Percentiles rank a stretch among this genome's conserved stretches.
Evolutionary conservation across 2,113 vertebrate genomes (phyloP).

Genomic region (Campylomormyrus numenius): DNA sequence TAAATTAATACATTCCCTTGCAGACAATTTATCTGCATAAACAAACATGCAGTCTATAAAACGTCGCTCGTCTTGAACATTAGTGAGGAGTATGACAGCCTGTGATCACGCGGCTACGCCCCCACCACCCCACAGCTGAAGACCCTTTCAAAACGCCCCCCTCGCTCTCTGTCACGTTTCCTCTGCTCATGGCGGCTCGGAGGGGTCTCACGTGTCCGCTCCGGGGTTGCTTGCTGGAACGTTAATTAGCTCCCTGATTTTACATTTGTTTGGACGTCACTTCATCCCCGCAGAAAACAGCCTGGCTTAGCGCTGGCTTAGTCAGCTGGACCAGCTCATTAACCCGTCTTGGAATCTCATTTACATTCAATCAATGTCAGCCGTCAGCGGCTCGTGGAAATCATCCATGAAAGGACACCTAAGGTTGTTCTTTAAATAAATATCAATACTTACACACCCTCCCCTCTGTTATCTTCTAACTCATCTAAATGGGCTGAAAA

Average conservation of each 20-base stretch:
- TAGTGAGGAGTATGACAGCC: background rate
- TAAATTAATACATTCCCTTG: background rate
- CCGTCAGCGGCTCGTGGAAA: background rate
- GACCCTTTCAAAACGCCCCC: background rate
- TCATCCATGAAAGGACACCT: background rate
- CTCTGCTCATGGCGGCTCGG: background rate
- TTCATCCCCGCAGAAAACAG: background rate
- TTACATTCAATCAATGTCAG: background rate
- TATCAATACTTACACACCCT: conserved; percentile 13
- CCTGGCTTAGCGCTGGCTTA: background rate
- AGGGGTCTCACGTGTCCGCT: background rate
- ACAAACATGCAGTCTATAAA: background rate
- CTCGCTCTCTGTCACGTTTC: background rate
- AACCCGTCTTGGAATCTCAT: background rate
- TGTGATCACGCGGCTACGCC: background rate
- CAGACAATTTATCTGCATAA: background rate
- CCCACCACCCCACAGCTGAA: background rate
- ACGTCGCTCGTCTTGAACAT: background rate
- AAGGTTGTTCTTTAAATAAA: conserved; percentile 11
- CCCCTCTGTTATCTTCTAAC: conserved; percentile 5
- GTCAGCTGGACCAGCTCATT: conserved; percentile 7
- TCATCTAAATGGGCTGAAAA: conserved; percentile 1
- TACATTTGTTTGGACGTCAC: background rate
- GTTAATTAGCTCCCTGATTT: background rate
- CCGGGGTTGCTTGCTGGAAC: background rate